Percentiles rank a stretch among this genome's conserved stretches.
Evolutionary conservation across 2,888 invertebrate genomes (phyloP).

Genomic region (Harpalus rubripes): DNA sequence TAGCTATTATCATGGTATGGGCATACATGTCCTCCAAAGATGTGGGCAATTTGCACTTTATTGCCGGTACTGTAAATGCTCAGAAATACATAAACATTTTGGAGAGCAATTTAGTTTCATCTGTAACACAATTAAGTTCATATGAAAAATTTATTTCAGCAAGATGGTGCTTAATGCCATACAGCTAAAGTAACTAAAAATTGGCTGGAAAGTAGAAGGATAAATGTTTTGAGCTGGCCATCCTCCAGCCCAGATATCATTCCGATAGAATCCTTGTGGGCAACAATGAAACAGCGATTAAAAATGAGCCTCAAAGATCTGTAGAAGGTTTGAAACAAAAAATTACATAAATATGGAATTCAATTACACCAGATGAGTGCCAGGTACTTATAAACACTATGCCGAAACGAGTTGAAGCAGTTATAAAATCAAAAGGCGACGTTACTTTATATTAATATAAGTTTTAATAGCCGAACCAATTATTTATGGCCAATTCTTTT

Average conservation of each 20-base stretch:
- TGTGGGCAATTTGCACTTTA: too few relatives aligned
- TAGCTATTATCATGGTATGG: constrained; percentile 38
- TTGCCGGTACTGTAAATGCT: neutral
- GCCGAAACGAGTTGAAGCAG: too few relatives aligned
- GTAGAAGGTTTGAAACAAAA: neutral
- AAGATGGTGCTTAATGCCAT: neutral
- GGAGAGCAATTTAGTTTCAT: neutral
- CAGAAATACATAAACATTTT: neutral
- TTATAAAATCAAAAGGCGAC: neutral
- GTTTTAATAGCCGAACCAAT: too few relatives aligned
- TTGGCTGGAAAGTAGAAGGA: neutral
- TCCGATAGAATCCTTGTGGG: too few relatives aligned
- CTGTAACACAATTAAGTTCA: neutral
- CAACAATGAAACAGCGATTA: neutral
- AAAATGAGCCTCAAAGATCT: too few relatives aligned
- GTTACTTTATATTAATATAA: constrained; percentile 8
- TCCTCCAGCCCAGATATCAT: neutral
- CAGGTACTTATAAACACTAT: too few relatives aligned
- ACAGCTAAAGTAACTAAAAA: neutral
- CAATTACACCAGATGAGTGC: too few relatives aligned
- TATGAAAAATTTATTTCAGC: neutral
- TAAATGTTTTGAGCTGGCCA: neutral
- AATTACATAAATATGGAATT: neutral
- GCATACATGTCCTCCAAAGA: constrained; percentile 39
- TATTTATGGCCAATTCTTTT: too few relatives aligned